phyloP scores from a whole-genome alignment of 2,797 vertebrate genomes.

The Discoglossus pictus region DNA sequence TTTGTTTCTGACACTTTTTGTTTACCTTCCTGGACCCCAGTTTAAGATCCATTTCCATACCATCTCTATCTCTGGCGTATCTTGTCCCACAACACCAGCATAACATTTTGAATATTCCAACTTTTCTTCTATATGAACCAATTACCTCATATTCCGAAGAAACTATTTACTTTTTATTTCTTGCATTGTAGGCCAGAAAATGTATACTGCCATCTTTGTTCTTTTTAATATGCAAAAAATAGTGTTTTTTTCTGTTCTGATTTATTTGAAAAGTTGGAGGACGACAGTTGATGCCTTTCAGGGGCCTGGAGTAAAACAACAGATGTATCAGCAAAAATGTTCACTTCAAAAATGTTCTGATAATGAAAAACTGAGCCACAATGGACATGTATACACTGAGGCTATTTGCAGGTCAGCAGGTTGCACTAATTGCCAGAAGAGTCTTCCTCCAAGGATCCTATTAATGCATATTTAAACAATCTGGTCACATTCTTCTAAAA shows the following conservation, averaged over 20 bases:
- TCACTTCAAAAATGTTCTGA: conserved; percentile 48
- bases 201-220: not conserved
- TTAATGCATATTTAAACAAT: conserved; percentile 47
- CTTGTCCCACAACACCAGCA: too few relatives aligned
- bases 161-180: conserved; percentile 15
- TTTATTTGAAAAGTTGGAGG: conserved; percentile 37
- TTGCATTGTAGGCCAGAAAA: not conserved
- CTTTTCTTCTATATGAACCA: too few relatives aligned
- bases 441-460: conserved; percentile 50
- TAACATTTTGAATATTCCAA: too few relatives aligned
- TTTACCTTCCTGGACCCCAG: too few relatives aligned
- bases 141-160: not conserved
- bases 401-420: conserved; percentile 51
- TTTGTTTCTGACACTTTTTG: too few relatives aligned
- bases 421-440: conserved; percentile 49
- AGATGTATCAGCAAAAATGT: conserved; percentile 50
- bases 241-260: conserved; percentile 3
- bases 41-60: too few relatives aligned
- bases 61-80: too few relatives aligned
- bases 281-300: conserved; percentile 34
- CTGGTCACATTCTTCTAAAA: conserved; percentile 44
- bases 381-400: conserved; percentile 46
- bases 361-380: conserved; percentile 48
- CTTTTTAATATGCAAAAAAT: not conserved
- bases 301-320: conserved; percentile 50